These are phyloP conservation scores for Heterotis niloticus DNA, from an alignment of 2,113 vertebrate genomes.

Conservation along the genomic window DNA sequence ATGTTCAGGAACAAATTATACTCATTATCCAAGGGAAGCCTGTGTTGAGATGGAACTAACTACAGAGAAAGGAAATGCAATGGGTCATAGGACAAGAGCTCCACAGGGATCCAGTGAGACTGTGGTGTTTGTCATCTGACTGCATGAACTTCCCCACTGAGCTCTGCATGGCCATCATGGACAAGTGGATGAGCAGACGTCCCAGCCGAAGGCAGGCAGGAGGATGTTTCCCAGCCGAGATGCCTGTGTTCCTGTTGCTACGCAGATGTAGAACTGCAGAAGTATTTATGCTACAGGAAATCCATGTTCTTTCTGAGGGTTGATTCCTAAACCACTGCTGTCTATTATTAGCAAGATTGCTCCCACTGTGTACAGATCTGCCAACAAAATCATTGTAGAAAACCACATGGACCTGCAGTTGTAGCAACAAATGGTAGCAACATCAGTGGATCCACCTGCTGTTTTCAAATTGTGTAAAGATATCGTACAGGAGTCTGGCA, in stretches of 20 bases:
- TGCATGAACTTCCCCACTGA: neutral
- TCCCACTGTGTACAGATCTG: neutral
- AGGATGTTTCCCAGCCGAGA: neutral
- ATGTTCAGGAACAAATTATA: too few species aligned
- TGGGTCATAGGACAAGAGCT: neutral
- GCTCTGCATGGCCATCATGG: neutral
- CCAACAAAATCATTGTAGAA: neutral
- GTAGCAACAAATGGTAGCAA: neutral
- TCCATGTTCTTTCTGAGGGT: neutral
- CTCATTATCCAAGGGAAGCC: too few species aligned
- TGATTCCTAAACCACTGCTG: neutral
- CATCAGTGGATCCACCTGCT: too few species aligned
- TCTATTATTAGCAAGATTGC: slow-evolving; percentile 7
- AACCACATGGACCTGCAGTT: neutral
- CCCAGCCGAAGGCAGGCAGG: neutral
- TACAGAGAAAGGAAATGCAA: neutral
- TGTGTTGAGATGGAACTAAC: too few species aligned
- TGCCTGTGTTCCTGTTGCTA: neutral
- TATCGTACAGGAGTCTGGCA: neutral
- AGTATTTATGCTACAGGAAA: neutral
- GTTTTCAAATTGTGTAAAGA: neutral
- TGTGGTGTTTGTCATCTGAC: neutral
- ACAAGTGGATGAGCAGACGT: slow-evolving; percentile 22
- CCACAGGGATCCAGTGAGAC: too few species aligned
- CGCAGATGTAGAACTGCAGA: neutral